A percentile compares a stretch with the other conserved stretches of the same genome.
These are phyloP conservation scores for Drosophila dives DNA, from an alignment of 2,888 invertebrate genomes.

Conservation along the genomic window DNA sequence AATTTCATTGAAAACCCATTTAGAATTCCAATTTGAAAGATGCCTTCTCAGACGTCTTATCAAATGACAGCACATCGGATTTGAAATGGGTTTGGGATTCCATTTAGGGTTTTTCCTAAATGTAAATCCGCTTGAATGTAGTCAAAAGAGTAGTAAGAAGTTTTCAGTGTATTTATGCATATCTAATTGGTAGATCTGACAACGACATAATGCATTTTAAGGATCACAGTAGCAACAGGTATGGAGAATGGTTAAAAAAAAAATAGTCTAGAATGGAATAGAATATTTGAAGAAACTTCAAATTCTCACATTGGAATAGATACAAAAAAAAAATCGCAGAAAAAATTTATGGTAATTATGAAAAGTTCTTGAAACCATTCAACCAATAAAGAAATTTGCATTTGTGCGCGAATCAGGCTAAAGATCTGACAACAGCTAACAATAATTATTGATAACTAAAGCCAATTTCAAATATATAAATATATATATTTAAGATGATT, in stretches of 20 bases:
- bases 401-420: not conserved
- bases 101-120: constrained; percentile 16
- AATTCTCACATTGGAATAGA: not conserved
- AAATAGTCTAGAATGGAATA: not conserved
- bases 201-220: constrained; percentile 6
- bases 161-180: constrained; percentile 7
- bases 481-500: not conserved
- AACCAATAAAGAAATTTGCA: not conserved
- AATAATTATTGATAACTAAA: not conserved
- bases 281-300: not conserved
- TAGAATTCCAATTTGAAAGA: constrained; percentile 26
- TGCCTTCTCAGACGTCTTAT: constrained; percentile 12
- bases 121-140: constrained; percentile 14
- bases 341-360: not conserved
- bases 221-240: not conserved
- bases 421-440: not conserved
- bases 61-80: constrained; percentile 19
- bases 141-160: constrained; percentile 8
- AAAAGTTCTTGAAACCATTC: not conserved
- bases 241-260: not conserved
- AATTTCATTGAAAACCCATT: constrained; percentile 6
- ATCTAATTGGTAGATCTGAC: constrained; percentile 30
- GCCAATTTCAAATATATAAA: not conserved
- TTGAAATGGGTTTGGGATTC: constrained; percentile 15
- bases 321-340: not conserved